phyloP scores from a whole-genome alignment of 2,113 vertebrate genomes.

The Clarias batrachus region DNA sequence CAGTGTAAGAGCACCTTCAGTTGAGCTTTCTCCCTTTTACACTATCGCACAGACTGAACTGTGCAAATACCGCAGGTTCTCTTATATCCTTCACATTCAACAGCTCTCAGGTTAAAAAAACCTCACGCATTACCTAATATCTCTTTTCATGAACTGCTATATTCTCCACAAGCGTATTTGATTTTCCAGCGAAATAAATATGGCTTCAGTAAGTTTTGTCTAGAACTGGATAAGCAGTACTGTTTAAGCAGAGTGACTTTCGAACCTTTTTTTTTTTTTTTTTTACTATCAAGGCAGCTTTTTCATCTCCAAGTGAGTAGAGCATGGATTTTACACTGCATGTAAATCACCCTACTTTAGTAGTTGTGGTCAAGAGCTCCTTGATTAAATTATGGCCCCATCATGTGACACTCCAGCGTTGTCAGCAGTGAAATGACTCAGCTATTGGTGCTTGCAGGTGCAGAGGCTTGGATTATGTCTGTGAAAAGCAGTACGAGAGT shows the following conservation, averaged over 20 bases:
- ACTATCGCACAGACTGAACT: neutral
- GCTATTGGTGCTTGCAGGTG: conserved; percentile 61
- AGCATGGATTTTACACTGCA: conserved; percentile 37
- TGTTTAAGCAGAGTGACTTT: conserved; percentile 22
- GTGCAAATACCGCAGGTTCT: neutral
- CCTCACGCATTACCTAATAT: neutral
- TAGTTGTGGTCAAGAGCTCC: conserved; percentile 46
- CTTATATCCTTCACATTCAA: conserved; percentile 13
- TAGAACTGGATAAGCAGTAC: conserved; percentile 28
- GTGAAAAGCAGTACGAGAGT: conserved; percentile 32
- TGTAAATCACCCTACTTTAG: conserved; percentile 50
- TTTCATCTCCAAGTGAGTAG: conserved; percentile 21
- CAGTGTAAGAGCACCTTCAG: conserved; percentile 15
- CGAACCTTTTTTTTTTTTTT: neutral
- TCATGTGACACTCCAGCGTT: conserved; percentile 39
- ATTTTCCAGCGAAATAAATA: conserved; percentile 13
- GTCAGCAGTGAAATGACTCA: conserved; percentile 44
- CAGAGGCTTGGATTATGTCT: conserved; percentile 57
- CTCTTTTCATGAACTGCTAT: neutral
- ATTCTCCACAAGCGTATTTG: neutral
- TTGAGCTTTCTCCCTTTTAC: conserved; percentile 7
- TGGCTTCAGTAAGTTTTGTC: conserved; percentile 6
- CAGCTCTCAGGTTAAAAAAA: conserved; percentile 13
- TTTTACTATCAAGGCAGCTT: neutral
- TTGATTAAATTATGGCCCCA: conserved; percentile 46